Evolutionary conservation across 1,140 invertebrate species (phyloP).

Genomic region (Bombus ignitus): DNA sequence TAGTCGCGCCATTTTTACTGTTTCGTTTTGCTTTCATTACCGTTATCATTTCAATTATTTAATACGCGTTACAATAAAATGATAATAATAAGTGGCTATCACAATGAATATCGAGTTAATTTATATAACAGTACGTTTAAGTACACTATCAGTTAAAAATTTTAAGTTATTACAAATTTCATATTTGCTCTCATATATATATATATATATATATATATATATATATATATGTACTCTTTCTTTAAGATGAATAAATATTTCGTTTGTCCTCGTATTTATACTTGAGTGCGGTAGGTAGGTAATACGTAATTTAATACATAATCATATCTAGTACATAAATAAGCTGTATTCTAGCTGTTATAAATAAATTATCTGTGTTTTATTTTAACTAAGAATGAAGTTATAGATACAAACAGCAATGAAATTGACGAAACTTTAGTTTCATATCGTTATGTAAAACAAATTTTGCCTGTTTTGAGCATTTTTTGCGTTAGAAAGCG

Average conservation of each 20-base stretch:
- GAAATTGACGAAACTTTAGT: background rate
- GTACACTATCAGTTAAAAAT: background rate
- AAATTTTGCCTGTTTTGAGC: background rate
- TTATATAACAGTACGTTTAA: background rate
- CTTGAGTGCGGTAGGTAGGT: background rate
- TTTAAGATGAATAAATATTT: background rate
- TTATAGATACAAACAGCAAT: background rate
- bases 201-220: background rate
- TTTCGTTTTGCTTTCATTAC: background rate
- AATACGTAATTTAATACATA: background rate
- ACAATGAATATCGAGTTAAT: background rate
- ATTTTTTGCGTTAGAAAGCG: background rate
- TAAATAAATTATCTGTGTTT: too few relatives aligned
- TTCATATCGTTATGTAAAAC: background rate
- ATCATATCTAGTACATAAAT: background rate
- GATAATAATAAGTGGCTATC: background rate
- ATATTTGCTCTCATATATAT: background rate
- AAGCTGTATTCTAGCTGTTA: too few relatives aligned
- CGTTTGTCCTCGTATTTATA: background rate
- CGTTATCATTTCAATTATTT: background rate
- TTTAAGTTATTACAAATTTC: background rate
- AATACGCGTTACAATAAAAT: background rate
- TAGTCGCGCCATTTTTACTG: constrained; percentile 13
- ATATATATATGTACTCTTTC: background rate
- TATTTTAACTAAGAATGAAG: background rate